Percentiles rank a stretch among this genome's conserved stretches.
Conservation (phyloP, 2,113 vertebrate genomes). For the Etia nguti region DNA sequence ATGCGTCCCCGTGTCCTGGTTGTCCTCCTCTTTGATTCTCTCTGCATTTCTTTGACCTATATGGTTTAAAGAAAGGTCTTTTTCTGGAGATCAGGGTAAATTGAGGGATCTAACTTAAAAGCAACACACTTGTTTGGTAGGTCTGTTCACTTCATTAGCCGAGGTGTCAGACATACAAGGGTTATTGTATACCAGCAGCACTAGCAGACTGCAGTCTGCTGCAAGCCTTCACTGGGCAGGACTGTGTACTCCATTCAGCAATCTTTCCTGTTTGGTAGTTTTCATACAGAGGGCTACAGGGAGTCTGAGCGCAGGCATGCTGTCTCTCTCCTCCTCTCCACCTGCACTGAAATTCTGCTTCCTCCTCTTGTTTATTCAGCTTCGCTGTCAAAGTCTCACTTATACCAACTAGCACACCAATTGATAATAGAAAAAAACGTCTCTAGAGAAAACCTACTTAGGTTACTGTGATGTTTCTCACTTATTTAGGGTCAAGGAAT, state of each 20-base stretch:
- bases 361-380: constrained; percentile 73
- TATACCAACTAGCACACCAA: constrained; percentile 22
- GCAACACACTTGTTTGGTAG: neutral
- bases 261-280: constrained; percentile 65
- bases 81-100: neutral
- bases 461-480: constrained; percentile 36
- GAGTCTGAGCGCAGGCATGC: constrained; percentile 17
- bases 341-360: constrained; percentile 55
- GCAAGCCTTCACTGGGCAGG: constrained; percentile 3
- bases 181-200: constrained; percentile 10
- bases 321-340: constrained; percentile 52
- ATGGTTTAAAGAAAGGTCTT: neutral
- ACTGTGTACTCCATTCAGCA: constrained; percentile 26
- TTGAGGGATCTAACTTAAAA: neutral
- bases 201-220: neutral
- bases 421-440: constrained; percentile 8
- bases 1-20: constrained; percentile 23
- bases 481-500: constrained; percentile 9
- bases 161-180: neutral
- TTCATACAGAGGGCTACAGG: constrained; percentile 19
- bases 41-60: neutral
- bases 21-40: neutral
- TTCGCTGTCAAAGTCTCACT: constrained; percentile 46
- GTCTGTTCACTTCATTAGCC: neutral
- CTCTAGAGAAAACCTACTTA: neutral